Evolutionary conservation across 2,797 vertebrate genomes (phyloP).

Genomic region (Sarcophilus harrisii): DNA sequence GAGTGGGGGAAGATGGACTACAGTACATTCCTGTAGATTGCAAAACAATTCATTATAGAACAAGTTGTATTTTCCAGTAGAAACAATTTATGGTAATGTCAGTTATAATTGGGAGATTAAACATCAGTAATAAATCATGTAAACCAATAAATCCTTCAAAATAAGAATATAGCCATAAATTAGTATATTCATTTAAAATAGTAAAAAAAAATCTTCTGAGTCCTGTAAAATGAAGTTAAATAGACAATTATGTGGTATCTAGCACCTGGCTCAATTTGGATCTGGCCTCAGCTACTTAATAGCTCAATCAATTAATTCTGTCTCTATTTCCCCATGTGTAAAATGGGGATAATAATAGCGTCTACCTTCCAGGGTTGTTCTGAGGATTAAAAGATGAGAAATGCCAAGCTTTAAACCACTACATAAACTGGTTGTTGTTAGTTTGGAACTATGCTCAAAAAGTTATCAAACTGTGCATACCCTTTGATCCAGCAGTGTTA

Average conservation of each 20-base stretch:
- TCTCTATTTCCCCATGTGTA: background rate
- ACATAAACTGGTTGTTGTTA: background rate
- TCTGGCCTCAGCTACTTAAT: background rate
- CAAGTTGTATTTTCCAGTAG: background rate
- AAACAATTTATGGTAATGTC: background rate
- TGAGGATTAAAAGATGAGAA: background rate
- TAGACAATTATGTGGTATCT: background rate
- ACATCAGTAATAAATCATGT: background rate
- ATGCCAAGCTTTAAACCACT: background rate
- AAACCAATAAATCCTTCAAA: background rate
- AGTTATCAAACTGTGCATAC: too few relatives aligned
- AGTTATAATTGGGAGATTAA: background rate
- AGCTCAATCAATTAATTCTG: background rate
- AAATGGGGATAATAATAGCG: background rate
- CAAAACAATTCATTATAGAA: background rate
- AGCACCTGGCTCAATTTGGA: background rate
- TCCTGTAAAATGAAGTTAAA: background rate
- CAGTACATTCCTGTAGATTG: background rate
- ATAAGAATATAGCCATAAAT: background rate
- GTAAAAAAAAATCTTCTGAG: background rate
- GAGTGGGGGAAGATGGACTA: rapidly evolving
- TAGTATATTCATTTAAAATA: background rate
- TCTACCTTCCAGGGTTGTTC: background rate
- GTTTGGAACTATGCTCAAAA: too few relatives aligned
- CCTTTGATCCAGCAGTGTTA: too few relatives aligned